Base-by-base conservation (phyloP, 2,797 vertebrate genomes). In the Phoeniculus purpureus region DNA sequence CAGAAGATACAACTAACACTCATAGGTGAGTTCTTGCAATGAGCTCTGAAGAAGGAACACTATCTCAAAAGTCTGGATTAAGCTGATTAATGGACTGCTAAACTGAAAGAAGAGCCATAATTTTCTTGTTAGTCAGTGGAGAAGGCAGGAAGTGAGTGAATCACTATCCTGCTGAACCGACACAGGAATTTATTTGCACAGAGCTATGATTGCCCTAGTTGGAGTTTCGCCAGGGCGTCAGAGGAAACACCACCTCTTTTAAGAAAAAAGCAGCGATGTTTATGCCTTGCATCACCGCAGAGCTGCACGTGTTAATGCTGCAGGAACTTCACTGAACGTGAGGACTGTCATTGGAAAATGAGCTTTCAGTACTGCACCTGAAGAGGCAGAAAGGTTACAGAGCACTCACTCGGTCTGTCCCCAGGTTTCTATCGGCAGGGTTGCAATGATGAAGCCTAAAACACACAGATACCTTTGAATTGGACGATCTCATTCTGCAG, bases 101-200 rank as follows among this genome's bases (percentile, higher is more conserved):
- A 91, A 89, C 58, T 77, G 50, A 82, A 85, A 75, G n/a, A 79
- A 86, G 47, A 23, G 10, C 73, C 34, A n/a, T 58, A 65, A 82
- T 7, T 72, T 25, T 45, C 65, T 89, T 26, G 62, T 14, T 58
- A 82, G 43, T 78, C 79, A 92, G 62, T 59, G 90, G 68, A 71
- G 75, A 82, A 87, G 58, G 31, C 60, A 85, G 75, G 90, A 92
- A 90, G 34, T 19, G 5, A 93, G 62, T 65, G 68, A 84, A 43
- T 76, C 50, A 58, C n/a, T 79, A 71, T 65, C 18, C 18, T 85
- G 1, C 2, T 58, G 51, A 91, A 89, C 56, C 85, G 73, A 47
- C 31, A 83, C 3, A 71, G 54, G 62, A 92, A 64, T 91, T 87
- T 58, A 84, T 73, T 76, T 48, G 20, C 47, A 21, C 18, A 48